Evolutionary conservation across 2,113 vertebrate species (phyloP), one percentile per base, ranked within the genome.

Genomic region (Laticauda laticaudata): DNA sequence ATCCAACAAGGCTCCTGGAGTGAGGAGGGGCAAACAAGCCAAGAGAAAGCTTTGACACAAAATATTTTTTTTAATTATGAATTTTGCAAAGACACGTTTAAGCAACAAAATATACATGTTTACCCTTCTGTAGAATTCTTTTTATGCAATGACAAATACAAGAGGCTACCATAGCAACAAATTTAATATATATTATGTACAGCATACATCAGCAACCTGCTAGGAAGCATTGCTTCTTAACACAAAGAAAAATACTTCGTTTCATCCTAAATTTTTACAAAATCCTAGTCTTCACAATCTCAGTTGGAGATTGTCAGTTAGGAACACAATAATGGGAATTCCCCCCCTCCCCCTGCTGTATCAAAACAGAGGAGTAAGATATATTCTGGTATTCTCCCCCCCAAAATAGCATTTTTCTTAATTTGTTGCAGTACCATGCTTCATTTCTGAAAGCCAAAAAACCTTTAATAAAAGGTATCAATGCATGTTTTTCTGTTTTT

Each of bases 161-260:
- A 97, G 97, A 91, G 98, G 97, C 97, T 97, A 98, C 97, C 92
- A 95, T 97, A 97, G 98, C 98, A 98, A 98, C 98, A 98, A 98
- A 98, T 98, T 98, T 98, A 98, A 98, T 98, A 92, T 98, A 98
- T 98, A 98, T 90, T 98, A 98, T 98, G 98, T 98, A 98, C 98
- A 98, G 95, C 95, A 96, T 87, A 98, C 6, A 96, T 96, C 96
- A 96, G 97, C 97, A 97, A 97, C 48, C 94, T 51, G 95, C 98
- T 96, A 92, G 94, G 96, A 97, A 97, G 97, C 97, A 97, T 96
- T 39, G 95, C 97, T 94, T 88, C 92, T 97, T 95, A 94, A 96
- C 96, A 57, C 95, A 97, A 48, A 95, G 95, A 94, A 94, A 87
- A 69, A 91, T 26, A 59, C 88, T 96, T 88, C 10, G n/a, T 96